phyloP scores from a whole-genome alignment of 2,113 vertebrate species.

The Rhea americana region DNA sequence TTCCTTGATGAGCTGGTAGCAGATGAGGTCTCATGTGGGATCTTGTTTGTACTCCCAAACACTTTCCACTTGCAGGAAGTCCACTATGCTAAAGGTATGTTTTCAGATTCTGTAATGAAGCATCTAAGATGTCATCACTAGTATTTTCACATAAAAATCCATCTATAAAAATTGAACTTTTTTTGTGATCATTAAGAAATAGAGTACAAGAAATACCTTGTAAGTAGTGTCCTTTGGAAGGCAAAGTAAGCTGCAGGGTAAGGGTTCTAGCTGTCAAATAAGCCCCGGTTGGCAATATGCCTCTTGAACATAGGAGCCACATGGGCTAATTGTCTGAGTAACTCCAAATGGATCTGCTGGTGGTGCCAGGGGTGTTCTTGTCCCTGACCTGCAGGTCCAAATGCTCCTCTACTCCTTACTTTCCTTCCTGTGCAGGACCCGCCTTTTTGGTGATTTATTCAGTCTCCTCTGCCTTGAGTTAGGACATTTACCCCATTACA shows the following conservation, averaged over 20 bases:
- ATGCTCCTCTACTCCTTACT: background rate
- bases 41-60: background rate
- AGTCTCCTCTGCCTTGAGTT: background rate
- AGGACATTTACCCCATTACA: background rate
- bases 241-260: background rate
- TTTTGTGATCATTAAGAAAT: background rate
- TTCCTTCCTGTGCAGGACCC: background rate
- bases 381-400: too few relatives aligned
- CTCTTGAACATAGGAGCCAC: background rate
- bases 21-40: background rate
- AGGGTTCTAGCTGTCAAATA: background rate
- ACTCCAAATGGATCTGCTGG: background rate
- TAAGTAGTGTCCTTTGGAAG: background rate
- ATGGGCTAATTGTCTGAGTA: background rate
- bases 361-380: fast-evolving
- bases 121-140: background rate
- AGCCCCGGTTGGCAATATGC: background rate
- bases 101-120: background rate
- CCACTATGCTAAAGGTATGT: background rate
- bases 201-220: background rate
- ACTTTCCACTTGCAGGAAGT: background rate
- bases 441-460: background rate
- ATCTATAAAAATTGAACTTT: background rate
- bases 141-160: background rate
- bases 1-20: background rate